phyloP scores from a whole-genome alignment of 2,888 invertebrate species.

The Hecatera dysodea region DNA sequence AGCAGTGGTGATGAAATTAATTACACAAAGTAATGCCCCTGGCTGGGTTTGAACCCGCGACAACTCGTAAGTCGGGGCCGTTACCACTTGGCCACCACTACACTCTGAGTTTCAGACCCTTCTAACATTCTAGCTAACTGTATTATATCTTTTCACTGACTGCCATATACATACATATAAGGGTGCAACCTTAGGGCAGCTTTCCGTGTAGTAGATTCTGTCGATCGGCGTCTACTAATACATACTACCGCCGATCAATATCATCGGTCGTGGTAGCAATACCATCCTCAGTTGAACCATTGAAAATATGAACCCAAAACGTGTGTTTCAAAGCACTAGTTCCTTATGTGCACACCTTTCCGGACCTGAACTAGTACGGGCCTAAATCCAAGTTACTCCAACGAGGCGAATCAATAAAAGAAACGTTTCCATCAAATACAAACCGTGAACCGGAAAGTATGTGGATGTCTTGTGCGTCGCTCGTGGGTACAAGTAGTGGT shows the following conservation, averaged over 20 bases:
- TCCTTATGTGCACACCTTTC: not conserved
- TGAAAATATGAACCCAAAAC: not conserved
- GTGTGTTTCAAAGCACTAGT: not conserved
- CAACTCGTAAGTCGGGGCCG: too few species aligned
- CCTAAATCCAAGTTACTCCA: constrained; percentile 16
- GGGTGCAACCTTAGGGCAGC: too few species aligned
- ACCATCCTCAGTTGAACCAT: too few species aligned
- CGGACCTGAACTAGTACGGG: not conserved
- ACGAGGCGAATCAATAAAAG: constrained; percentile 39
- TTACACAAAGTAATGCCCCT: too few species aligned
- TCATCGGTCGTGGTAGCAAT: too few species aligned
- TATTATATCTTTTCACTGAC: not conserved
- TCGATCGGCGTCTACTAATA: too few species aligned
- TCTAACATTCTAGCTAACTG: not conserved
- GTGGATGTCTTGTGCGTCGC: constrained; percentile 21
- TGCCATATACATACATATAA: too few species aligned
- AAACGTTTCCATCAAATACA: constrained; percentile 44
- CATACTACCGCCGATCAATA: too few species aligned
- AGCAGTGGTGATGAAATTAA: too few species aligned
- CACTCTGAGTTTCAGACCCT: not conserved
- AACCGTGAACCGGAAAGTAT: constrained; percentile 55
- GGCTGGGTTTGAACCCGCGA: too few species aligned
- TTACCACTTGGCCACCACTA: too few species aligned
- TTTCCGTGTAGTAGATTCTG: too few species aligned
- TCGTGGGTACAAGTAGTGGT: constrained; percentile 47